Conservation (phyloP, 2,113 vertebrate species). For the Calyptommatus sinebrachiatus region DNA sequence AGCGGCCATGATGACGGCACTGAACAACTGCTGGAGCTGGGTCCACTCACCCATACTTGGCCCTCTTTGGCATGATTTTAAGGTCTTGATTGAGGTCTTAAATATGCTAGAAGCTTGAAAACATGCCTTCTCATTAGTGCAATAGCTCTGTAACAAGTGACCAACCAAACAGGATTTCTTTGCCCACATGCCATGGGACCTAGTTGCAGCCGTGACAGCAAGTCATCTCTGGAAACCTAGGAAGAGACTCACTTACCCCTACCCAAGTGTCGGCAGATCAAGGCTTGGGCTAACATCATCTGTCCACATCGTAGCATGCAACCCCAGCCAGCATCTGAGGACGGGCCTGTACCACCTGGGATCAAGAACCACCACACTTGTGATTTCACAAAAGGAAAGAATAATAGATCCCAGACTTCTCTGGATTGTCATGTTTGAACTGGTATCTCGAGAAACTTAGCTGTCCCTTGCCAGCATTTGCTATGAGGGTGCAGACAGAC, state of each 20-base stretch:
- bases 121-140: too few species aligned
- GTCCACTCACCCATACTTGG: too few species aligned
- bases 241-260: conserved; percentile 76
- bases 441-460: background rate
- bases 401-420: background rate
- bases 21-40: too few species aligned
- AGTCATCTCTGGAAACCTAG: background rate
- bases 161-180: too few species aligned
- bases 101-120: too few species aligned
- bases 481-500: too few species aligned
- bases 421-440: background rate
- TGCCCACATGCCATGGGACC: too few species aligned
- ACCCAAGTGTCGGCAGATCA: conserved; percentile 90
- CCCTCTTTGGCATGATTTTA: too few species aligned
- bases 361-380: conserved; percentile 25
- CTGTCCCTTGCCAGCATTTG: background rate
- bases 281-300: conserved; percentile 96
- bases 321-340: conserved; percentile 94
- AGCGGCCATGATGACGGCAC: too few species aligned
- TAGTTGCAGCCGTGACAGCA: too few species aligned
- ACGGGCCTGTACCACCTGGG: conserved; percentile 92
- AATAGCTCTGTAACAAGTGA: too few species aligned
- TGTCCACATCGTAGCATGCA: conserved; percentile 98
- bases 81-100: too few species aligned
- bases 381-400: background rate